phyloP scores from a whole-genome alignment of 2,797 vertebrate species.

The Schizothorax lantsangensis region DNA sequence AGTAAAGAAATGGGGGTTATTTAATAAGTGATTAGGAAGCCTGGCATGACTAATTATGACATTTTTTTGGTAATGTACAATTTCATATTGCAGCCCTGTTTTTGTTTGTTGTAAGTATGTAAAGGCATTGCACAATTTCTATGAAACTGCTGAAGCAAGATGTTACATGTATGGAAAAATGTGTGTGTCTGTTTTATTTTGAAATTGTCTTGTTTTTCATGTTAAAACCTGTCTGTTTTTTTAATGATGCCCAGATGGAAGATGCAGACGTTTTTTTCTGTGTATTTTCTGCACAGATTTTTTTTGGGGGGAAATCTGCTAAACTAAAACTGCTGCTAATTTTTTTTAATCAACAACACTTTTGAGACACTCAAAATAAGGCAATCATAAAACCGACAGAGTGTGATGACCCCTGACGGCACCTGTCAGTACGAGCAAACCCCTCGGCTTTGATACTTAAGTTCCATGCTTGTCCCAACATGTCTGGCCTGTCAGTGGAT shows the following conservation, averaged over 20 bases:
- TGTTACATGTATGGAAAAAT: background rate
- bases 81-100: background rate
- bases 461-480: background rate
- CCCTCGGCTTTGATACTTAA: background rate
- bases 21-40: background rate
- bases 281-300: background rate
- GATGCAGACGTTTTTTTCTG: too few relatives aligned
- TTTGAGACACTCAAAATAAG: background rate
- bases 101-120: background rate
- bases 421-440: background rate
- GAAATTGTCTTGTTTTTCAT: background rate
- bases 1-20: too few relatives aligned
- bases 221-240: background rate
- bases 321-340: background rate
- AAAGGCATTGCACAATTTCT: background rate
- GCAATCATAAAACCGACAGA: background rate
- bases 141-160: background rate
- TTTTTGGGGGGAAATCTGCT: background rate
- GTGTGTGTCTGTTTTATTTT: background rate
- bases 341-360: background rate
- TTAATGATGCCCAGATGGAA: background rate
- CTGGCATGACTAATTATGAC: background rate
- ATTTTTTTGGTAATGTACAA: background rate
- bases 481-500: background rate
- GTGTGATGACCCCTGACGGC: background rate